Evolutionary conservation across 1,140 invertebrate species (phyloP).

Genomic region (Phthorimaea operculella): DNA sequence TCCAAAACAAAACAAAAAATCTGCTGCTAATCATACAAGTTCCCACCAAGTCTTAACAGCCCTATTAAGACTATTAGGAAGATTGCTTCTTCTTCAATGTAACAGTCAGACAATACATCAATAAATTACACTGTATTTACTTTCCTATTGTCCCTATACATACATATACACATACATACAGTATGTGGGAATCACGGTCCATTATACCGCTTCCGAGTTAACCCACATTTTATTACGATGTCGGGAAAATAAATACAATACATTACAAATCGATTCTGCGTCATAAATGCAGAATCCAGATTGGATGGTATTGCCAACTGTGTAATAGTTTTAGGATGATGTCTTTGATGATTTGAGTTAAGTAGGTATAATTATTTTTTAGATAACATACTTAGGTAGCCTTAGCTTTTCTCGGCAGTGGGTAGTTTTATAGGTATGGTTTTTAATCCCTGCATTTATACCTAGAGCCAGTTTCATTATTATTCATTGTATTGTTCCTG

Average conservation of each 20-base stretch:
- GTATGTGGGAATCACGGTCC: slow-evolving; percentile 3
- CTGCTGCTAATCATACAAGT: no score
- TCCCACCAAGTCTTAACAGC: no score
- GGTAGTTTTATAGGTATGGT: no score
- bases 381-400: no score
- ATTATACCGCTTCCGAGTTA: slow-evolving; percentile 12
- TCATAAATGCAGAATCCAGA: neutral
- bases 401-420: no score
- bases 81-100: neutral
- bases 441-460: no score
- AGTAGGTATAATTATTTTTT: no score
- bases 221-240: neutral
- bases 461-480: no score
- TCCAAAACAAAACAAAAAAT: no score
- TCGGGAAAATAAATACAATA: neutral
- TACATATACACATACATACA: neutral
- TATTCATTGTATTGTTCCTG: no score
- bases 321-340: neutral
- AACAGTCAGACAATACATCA: slow-evolving; percentile 2
- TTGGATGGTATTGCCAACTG: neutral
- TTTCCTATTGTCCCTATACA: neutral
- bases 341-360: no score
- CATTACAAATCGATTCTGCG: neutral
- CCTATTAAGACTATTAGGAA: neutral
- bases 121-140: slow-evolving; percentile 3